A percentile compares a stretch with the other conserved stretches of the same genome.
phyloP scores from a whole-genome alignment of 2,888 invertebrate species.

The Hemistola chrysoprasaria region DNA sequence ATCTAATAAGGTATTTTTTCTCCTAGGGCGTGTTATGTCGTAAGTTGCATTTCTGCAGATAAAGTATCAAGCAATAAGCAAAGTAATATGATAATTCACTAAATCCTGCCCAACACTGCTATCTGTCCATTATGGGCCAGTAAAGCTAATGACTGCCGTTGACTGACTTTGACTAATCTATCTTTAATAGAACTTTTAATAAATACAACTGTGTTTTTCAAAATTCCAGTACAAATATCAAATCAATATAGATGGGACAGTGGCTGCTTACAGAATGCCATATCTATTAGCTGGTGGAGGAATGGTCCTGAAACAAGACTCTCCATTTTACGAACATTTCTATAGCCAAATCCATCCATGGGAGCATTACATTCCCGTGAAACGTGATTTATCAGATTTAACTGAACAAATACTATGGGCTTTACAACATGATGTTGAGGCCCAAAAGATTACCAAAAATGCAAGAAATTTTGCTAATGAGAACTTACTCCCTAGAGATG shows the following conservation, averaged over 20 bases:
- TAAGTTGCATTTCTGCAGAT: too few relatives aligned
- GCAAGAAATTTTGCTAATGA: conserved; percentile 88
- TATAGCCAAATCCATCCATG: conserved; percentile 89
- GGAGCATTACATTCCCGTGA: conserved; percentile 92
- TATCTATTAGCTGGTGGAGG: conserved; percentile 95
- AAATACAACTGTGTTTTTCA: too few relatives aligned
- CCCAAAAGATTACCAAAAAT: conserved; percentile 84
- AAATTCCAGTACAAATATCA: conserved; percentile 96
- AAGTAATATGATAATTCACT: too few relatives aligned
- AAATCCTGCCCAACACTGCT: too few relatives aligned
- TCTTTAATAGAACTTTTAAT: too few relatives aligned
- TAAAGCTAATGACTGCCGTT: too few relatives aligned
- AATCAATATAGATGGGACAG: conserved; percentile 96
- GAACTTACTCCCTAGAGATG: conserved; percentile 90
- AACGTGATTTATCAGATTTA: conserved; percentile 90
- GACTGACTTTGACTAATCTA: too few relatives aligned
- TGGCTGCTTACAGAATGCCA: conserved; percentile 97
- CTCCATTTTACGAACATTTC: conserved; percentile 97
- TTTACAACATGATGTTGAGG: conserved; percentile 85
- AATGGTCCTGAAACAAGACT: conserved; percentile 94
- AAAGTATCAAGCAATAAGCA: too few relatives aligned
- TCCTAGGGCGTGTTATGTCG: too few relatives aligned
- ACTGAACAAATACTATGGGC: conserved; percentile 91
- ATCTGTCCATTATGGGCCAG: too few relatives aligned
- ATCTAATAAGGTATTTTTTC: too few relatives aligned